A percentile compares a stretch with the other conserved stretches of the same genome.
Conservation (phyloP, 1,140 invertebrate species). For the Teleogryllus occipitalis region DNA sequence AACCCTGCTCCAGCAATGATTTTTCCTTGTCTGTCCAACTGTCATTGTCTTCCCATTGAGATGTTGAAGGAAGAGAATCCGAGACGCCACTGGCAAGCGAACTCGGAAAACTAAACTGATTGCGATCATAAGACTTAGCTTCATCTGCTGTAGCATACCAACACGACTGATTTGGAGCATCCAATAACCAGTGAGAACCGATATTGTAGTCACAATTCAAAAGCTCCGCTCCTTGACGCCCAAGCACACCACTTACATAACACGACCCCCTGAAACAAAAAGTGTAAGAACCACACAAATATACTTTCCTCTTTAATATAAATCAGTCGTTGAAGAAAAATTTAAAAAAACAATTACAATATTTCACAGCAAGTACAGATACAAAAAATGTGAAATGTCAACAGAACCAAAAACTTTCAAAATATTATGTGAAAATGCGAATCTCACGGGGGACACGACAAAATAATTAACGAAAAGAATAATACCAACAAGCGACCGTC, state of each 20-base stretch:
- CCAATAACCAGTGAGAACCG: conserved; percentile 56
- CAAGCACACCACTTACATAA: conserved; percentile 39
- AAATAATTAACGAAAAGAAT: conserved; percentile 3
- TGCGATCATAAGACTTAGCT: conserved; percentile 38
- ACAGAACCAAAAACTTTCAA: neutral
- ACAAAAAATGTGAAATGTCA: no score
- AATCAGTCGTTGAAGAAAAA: no score
- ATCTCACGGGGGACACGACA: neutral
- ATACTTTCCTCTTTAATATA: neutral
- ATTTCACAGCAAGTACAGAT: no score
- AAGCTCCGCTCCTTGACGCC: conserved; percentile 43
- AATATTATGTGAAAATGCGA: neutral
- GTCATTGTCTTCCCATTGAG: conserved; percentile 33
- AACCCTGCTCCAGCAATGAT: conserved; percentile 46
- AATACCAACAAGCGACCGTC: conserved; percentile 31
- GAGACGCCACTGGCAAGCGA: conserved; percentile 9
- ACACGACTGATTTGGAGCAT: conserved; percentile 38
- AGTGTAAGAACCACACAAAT: neutral
- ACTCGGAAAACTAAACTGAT: conserved; percentile 35
- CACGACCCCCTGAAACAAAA: conserved; percentile 21
- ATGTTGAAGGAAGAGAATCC: conserved; percentile 20
- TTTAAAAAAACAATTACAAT: neutral
- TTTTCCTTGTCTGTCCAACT: conserved; percentile 48
- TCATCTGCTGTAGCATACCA: conserved; percentile 33
- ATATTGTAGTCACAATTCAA: conserved; percentile 51